Base-by-base conservation (phyloP, 1,140 invertebrate genomes). In the Drosophila willistoni region DNA sequence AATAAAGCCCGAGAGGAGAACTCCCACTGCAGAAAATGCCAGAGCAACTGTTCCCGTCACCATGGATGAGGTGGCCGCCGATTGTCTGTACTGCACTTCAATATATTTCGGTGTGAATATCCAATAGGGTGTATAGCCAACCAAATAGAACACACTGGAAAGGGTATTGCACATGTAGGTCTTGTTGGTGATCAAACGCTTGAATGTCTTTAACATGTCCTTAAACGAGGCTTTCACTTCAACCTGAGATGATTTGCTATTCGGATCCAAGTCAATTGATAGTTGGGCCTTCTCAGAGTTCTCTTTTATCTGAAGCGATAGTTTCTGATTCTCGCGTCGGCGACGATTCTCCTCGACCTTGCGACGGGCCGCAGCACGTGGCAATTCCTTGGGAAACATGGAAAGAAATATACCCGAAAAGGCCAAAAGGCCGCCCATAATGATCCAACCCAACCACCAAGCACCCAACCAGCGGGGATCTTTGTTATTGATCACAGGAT, bases 371-470 rank as follows among this genome's bases (percentile, higher is more conserved):
- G 93, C 93, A 0, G 95, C 94, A 42, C 94, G 90, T 0, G 95
- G 95, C 36, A 96, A 79, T 1, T 94, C 94, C 81, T 94, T 94
- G 7, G 95, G 95, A 72, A 96, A 95, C 36, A 96, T 92, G 0
- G 94, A 93, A 2, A 96, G 92, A n/a, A 95, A 91, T 6, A 94
- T 93, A 0, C 94, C 94, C 33, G 95, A 94, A 19, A 95, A 61
- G n/a, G 95, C 93, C 0, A 96, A 92, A 2, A 95, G 78, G 0
- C 93, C 83, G n/a, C 94, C 95, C 63, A 96, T 92, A 9, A 96
- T 93, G 33, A 96, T 93, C 96, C 94, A 97, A 22, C 96, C 96
- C 29, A 96, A 75, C 96, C 96, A 96, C 96, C 96, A 96, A 10
- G 96, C 96, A 1, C 96, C 96, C 17, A 96, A 82, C 96, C 96